Base-by-base conservation (phyloP, 2,888 invertebrate species). In the Peribatodes rhomboidaria region DNA sequence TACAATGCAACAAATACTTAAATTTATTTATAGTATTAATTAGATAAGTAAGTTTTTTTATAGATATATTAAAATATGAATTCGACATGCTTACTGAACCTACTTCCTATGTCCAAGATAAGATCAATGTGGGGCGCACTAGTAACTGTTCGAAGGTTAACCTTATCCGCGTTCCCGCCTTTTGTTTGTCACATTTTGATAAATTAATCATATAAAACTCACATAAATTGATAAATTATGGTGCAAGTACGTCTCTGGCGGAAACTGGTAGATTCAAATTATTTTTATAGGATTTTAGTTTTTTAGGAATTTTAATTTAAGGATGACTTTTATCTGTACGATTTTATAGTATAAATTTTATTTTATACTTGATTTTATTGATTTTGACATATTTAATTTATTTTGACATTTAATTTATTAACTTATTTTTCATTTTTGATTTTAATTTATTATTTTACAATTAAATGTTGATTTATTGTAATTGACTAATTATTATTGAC, bases 41-140 rank as follows among this genome's bases (percentile, higher is more conserved):
- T 50, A 31, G 10, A 31, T 54, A 13, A 4, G 16, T 54, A 27
- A 41, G 53, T 31, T 54, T 41, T 54, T 41, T 54, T 54, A 54
- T 42, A 42, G 11, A 37, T 13, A 9, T 46, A 52, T 44, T 60
- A 50, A 60, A 53, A 58, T 55, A 59, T 53, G n/a, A 49, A 54
- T 14, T 54, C 41, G 35, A 49, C 58, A 56, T 55, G 50, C 56
- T 46, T 57, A 69, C 65, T 56, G 33, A 56, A 76, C 73, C 70
- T 33, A 69, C 78, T 82, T 82, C 81, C 83, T 80, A 71, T 59
- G 57, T 58, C 49, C 41, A 57, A 65, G 82, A 83, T 83, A 67
- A 39, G 64, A 81, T 82, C 80, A 68, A 73, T 70, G 73, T 76
- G 69, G 71, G 68, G 71, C 60, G 65, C 65, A 73, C 61, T 67